Percentiles rank a stretch among this genome's conserved stretches.
These are phyloP conservation scores for Hirtodrosophila duncani DNA, from an alignment of 2,888 invertebrate genomes.

Conservation along the genomic window DNA sequence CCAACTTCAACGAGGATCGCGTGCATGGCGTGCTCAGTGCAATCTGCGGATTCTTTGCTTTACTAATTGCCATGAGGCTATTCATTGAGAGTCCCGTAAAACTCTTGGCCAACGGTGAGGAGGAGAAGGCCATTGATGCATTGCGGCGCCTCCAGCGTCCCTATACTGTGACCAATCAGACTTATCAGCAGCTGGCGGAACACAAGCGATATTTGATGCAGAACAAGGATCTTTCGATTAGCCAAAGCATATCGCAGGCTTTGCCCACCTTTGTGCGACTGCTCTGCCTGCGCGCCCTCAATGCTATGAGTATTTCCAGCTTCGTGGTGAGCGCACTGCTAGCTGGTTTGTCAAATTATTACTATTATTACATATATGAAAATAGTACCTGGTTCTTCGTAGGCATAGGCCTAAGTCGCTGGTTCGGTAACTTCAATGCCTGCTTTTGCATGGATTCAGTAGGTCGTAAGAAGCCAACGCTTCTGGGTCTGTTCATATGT, in stretches of 20 bases:
- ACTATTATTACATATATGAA: neutral
- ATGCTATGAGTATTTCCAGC: constrained; percentile 43
- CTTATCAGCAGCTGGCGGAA: constrained; percentile 45
- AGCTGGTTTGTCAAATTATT: neutral
- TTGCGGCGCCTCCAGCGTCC: constrained; percentile 53
- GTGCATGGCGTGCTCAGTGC: constrained; percentile 41
- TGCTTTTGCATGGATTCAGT: constrained; percentile 40
- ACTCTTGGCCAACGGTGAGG: constrained; percentile 38
- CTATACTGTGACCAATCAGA: constrained; percentile 29
- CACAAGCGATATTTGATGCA: constrained; percentile 51
- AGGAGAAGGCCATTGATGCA: constrained; percentile 48
- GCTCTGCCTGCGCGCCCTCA: constrained; percentile 48
- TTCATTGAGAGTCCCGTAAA: constrained; percentile 61
- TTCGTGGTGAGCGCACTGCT: constrained; percentile 12
- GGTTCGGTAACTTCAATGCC: constrained; percentile 34
- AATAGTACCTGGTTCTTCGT: constrained; percentile 11
- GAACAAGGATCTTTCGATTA: constrained; percentile 21
- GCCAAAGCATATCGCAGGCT: constrained; percentile 24
- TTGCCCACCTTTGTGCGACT: constrained; percentile 51
- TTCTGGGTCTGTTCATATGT: constrained; percentile 36
- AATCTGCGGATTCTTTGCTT: constrained; percentile 36
- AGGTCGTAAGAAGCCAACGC: constrained; percentile 50
- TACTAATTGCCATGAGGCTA: constrained; percentile 27
- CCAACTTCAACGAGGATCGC: constrained; percentile 12
- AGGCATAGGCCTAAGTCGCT: constrained; percentile 39